A percentile compares a stretch with the other conserved stretches of the same genome.
These are phyloP conservation scores for Hirudinaria manillensis DNA, from an alignment of 2,888 invertebrate genomes.

Conservation along the genomic window DNA sequence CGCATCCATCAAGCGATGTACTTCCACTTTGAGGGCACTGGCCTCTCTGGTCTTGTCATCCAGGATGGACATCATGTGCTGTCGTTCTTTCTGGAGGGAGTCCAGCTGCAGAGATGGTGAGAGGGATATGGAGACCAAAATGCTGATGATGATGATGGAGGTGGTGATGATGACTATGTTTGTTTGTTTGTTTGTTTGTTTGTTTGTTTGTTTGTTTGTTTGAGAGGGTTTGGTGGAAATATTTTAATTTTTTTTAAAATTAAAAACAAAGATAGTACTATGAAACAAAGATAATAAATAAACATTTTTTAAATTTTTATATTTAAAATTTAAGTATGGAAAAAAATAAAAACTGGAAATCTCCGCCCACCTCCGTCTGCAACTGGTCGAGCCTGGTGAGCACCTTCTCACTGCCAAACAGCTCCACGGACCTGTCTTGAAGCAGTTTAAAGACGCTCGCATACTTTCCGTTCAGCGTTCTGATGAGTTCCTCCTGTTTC, in stretches of 20 bases:
- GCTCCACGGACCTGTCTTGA: conserved; percentile 44
- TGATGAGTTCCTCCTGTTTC: conserved; percentile 48
- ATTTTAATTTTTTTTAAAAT: neutral
- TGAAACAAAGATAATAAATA: too few species aligned
- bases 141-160: neutral
- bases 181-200: neutral
- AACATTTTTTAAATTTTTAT: too few species aligned
- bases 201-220: neutral
- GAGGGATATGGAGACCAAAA: neutral
- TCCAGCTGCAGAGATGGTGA: neutral
- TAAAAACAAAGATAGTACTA: neutral
- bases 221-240: too few species aligned
- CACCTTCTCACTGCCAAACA: conserved; percentile 41
- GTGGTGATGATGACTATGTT: neutral
- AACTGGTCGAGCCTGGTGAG: conserved; percentile 46
- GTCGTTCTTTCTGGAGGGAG: conserved; percentile 38
- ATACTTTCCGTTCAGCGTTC: conserved; percentile 48
- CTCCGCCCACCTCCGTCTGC: conserved; percentile 43
- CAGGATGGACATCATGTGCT: conserved; percentile 53
- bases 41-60: conserved; percentile 54
- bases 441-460: conserved; percentile 47
- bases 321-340: too few species aligned
- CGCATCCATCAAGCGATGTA: conserved; percentile 52
- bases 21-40: conserved; percentile 51
- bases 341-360: too few species aligned